These are phyloP conservation scores for Cydia amplana DNA, from an alignment of 1,140 invertebrate genomes.

Conservation along the genomic window DNA sequence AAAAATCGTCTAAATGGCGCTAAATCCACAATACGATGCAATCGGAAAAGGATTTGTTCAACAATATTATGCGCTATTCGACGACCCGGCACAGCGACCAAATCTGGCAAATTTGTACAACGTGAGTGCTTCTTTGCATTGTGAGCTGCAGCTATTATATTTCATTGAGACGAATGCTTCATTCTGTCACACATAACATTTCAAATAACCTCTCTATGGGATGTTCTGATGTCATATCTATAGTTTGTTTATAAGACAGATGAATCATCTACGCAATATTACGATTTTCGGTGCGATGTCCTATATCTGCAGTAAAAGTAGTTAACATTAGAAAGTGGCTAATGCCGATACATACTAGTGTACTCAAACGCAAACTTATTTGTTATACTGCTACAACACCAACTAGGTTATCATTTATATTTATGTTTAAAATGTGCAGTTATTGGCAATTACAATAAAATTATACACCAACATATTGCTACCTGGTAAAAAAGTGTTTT, in stretches of 20 bases:
- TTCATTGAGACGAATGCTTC: not conserved
- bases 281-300: not conserved
- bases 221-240: constrained; percentile 5
- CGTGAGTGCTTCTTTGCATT: constrained; percentile 83
- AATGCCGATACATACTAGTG: not conserved
- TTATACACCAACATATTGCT: too few relatives aligned
- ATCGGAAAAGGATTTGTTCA: constrained; percentile 96
- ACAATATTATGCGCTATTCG: constrained; percentile 95
- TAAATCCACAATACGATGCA: constrained; percentile 93
- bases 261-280: constrained; percentile 21
- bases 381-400: not conserved
- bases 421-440: not conserved
- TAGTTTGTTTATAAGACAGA: constrained; percentile 19
- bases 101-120: constrained; percentile 94
- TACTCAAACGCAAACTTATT: not conserved
- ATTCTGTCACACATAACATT: not conserved
- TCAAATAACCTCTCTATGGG: not conserved
- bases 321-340: constrained; percentile 8
- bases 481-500: too few relatives aligned
- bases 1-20: constrained; percentile 82
- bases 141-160: constrained; percentile 7
- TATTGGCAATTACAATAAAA: not conserved
- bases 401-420: not conserved
- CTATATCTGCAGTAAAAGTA: constrained; percentile 20
- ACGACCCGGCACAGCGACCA: constrained; percentile 89